Evolutionary conservation across 2,797 vertebrate genomes (phyloP), one percentile per base, ranked within the genome.

Genomic region (Chrysocyon brachyurus): DNA sequence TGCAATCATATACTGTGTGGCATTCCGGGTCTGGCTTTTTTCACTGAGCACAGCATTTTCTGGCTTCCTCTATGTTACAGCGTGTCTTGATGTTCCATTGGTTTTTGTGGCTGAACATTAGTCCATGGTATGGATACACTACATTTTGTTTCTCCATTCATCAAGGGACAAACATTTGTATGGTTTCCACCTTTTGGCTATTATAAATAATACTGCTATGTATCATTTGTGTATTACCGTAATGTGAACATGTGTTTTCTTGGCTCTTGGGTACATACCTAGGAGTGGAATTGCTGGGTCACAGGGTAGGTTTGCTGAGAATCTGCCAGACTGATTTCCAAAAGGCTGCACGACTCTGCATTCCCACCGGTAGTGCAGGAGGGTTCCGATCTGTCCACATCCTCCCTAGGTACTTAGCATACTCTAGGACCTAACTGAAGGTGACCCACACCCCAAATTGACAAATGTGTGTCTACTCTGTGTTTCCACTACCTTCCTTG

Each of bases 51-150:
- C 17, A 14, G 52, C 5, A 11, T 56, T 19, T 22, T 49, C 68
- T 49, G 49, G 40, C 40, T 49, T 79, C 31, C 24, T 12, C 26
- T 31, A 12, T 28, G 57, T 15, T n/a, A 24, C 6, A 36, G 16
- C 3, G 5, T 28, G 31, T 22, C 52, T n/a, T 28, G 0, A 6
- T 10, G 4, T 12, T 54, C n/a, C 75, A 54, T 3, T 0, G 10
- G 28, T 31, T 12, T n/a, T 49, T 56, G 9, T 56, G 75, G 19
- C 31, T 49, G 75, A n/a, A 14, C 19, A 12, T 1, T 10, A 12
- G 52, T n/a, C 17, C 9, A 12, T 31, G 21, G 52, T 12, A n/a
- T 0, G 28, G 57, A 57, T 22, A 68, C 4, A 40, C 7, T 33
- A 46, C n/a, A 66, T 16, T 61, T 59, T 36, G 52, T 49, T 54